These are phyloP conservation scores for Oxyura jamaicensis DNA, from an alignment of 2,113 vertebrate genomes.

Conservation along the genomic window DNA sequence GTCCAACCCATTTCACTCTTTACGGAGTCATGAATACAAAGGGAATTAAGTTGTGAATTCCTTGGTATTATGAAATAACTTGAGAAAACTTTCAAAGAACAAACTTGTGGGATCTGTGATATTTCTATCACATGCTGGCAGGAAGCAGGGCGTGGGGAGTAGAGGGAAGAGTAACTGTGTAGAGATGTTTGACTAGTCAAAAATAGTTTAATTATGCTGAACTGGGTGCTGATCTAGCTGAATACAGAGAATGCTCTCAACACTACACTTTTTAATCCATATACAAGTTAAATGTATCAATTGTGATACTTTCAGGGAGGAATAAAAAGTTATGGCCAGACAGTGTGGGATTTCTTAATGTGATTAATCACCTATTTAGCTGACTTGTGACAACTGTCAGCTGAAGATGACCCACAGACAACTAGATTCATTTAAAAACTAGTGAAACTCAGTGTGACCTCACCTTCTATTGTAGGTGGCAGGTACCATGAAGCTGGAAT, in stretches of 20 bases:
- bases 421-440: accelerated
- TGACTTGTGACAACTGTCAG: too few species aligned
- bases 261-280: accelerated
- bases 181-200: background rate
- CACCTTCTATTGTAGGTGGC: conserved; percentile 82
- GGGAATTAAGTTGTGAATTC: background rate
- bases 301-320: background rate
- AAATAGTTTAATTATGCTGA: background rate
- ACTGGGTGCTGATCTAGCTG: background rate
- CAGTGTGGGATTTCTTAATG: background rate
- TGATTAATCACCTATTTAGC: background rate
- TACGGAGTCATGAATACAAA: background rate
- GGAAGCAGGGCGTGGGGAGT: accelerated
- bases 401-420: too few species aligned
- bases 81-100: background rate
- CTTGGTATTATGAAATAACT: accelerated
- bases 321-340: background rate
- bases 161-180: background rate
- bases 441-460: background rate
- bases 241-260: background rate
- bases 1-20: background rate
- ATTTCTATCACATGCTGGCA: background rate
- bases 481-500: conserved; percentile 97
- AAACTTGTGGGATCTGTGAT: background rate
- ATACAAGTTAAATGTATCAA: accelerated